Evolutionary conservation across 2,797 vertebrate species (phyloP).

Genomic region (Onychomys arenicola): DNA sequence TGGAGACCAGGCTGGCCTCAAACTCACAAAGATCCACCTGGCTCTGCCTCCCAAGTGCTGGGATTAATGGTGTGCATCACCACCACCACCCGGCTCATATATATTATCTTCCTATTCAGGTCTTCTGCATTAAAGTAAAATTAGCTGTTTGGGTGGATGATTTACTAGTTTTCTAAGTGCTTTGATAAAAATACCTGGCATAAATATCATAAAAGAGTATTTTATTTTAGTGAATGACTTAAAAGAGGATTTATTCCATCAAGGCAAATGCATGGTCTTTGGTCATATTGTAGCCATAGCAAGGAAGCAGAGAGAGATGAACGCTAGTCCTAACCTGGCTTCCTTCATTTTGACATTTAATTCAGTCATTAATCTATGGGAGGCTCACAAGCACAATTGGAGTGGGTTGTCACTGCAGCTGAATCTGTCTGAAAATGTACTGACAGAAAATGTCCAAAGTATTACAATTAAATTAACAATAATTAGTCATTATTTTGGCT

Average conservation of each 20-base stretch:
- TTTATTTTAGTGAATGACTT: not conserved
- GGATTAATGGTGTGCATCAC: too few species aligned
- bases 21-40: too few species aligned
- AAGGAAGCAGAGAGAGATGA: too few species aligned
- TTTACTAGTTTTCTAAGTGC: not conserved
- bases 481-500: not conserved
- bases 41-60: too few species aligned
- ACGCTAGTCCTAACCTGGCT: not conserved
- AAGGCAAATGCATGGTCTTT: too few species aligned
- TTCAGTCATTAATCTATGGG: not conserved
- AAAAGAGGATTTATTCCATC: too few species aligned
- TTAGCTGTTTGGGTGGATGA: not conserved
- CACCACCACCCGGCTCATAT: too few species aligned
- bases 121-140: not conserved
- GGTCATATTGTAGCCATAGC: not conserved
- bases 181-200: not conserved
- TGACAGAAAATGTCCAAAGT: not conserved
- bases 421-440: not conserved
- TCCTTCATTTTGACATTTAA: not conserved
- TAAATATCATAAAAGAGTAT: not conserved
- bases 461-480: not conserved
- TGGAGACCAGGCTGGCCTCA: too few species aligned
- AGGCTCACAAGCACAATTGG: not conserved
- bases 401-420: not conserved
- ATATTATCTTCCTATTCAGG: rapidly evolving